Base-by-base conservation (phyloP, 2,888 invertebrate species). In the Drosophila atripex region DNA sequence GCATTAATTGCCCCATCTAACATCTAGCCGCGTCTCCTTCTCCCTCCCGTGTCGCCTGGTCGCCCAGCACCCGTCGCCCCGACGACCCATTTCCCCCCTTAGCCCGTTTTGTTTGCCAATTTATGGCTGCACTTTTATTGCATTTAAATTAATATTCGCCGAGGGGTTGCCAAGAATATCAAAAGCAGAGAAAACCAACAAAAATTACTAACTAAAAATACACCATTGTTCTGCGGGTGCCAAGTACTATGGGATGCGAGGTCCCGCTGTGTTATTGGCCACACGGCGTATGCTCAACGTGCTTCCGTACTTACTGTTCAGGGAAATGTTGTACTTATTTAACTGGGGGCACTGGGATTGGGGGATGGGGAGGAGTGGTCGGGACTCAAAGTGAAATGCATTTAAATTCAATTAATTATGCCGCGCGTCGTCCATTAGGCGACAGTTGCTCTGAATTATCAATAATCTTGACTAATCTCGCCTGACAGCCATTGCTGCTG, bases 351-450 rank as follows among this genome's bases (percentile, higher is more conserved):
- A 4, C n/a, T 47, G 1, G 12, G 32, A n/a, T n/a, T n/a, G n/a
- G n/a, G n/a, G n/a, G n/a, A n/a, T n/a, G n/a, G n/a, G n/a, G n/a
- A n/a, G 32, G 12, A 25, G 23, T 59, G 46, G 53, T 63, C 28
- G 18, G 35, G 41, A 61, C 64, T 60, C 59, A 53, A 58, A 76
- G 60, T 70, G 53, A 57, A 60, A 72, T 86, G 79, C 75, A 82
- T 86, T 86, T 76, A 75, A 82, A 76, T 76, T 59, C 72, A 75
- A 78, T 87, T 82, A 89, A 88, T 80, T 74, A 82, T 76, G 79
- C 69, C 71, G 51, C 55, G 71, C 68, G 57, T 60, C 73, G 58
- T 69, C 72, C 68, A 83, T 75, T 76, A 73, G 74, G 59, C 64
- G 83, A 83, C 88, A 88, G 70, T 74, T 84, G 80, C 61, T 55